phyloP scores from a whole-genome alignment of 30 jellyfish, hydroid and myxozoan genomes.

The Pseudorhiza aurosa region DNA sequence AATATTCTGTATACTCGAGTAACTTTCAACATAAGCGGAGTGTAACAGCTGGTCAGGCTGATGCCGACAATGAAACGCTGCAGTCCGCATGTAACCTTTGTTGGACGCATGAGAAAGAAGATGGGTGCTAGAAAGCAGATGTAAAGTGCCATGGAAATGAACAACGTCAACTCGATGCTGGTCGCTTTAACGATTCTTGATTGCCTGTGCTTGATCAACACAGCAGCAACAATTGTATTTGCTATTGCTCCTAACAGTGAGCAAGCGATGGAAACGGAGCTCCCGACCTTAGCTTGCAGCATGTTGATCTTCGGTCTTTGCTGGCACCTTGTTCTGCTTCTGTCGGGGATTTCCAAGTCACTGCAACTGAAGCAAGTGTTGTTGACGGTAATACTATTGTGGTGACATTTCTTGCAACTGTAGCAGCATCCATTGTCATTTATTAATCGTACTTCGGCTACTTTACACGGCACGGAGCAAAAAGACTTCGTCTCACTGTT shows the following conservation, averaged over 20 bases:
- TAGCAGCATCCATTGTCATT: slow-evolving; percentile 55
- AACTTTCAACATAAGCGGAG: slow-evolving; percentile 83
- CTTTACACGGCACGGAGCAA: slow-evolving; percentile 45
- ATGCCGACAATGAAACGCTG: slow-evolving; percentile 77
- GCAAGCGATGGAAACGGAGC: slow-evolving; percentile 1
- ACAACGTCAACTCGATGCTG: slow-evolving; percentile 53
- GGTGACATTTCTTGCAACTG: slow-evolving; percentile 31
- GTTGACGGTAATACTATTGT: slow-evolving; percentile 15
- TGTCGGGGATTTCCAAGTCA: slow-evolving; percentile 18
- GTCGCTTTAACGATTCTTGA: slow-evolving; percentile 62
- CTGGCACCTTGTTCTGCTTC: slow-evolving; percentile 9
- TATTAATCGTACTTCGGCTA: slow-evolving; percentile 6
- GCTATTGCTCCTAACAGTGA: slow-evolving; percentile 32
- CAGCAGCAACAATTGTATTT: slow-evolving; percentile 12
- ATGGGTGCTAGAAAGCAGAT: slow-evolving; percentile 66
- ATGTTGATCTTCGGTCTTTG: slow-evolving; percentile 3
- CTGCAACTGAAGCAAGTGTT: slow-evolving; percentile 37
- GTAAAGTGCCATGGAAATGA: slow-evolving; percentile 53
- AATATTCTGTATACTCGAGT: slow-evolving; percentile 82
- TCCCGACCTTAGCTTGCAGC: not conserved
- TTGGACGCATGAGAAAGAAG: slow-evolving; percentile 49
- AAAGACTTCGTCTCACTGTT: not conserved
- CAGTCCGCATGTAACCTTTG: slow-evolving; percentile 47
- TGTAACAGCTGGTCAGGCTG: slow-evolving; percentile 74
- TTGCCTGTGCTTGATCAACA: slow-evolving; percentile 46